Evolutionary conservation across 2,113 vertebrate species (phyloP), one percentile per base, ranked within the genome.

Genomic region (Gobiocypris rarus): DNA sequence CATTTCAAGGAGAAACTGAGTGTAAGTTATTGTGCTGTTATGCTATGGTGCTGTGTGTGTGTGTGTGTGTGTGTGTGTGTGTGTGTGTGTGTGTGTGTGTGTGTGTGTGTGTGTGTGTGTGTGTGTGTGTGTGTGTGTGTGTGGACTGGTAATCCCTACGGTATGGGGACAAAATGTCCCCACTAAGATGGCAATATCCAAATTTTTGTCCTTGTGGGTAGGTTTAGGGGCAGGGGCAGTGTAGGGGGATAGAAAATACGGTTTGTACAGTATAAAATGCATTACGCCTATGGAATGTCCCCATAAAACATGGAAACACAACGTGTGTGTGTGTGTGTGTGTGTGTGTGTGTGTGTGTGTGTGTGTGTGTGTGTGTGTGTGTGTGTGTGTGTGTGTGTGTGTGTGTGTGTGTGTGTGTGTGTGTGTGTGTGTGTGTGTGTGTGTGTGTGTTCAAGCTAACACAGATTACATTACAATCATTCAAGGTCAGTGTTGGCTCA

Each of bases 401-500:
- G 11, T 15, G 14, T 50, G 24, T 15, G 14, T 45, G 13, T 50
- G 11, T 61, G 56, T 11, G n/a, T 10, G 22, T 11, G 22, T 59
- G 22, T 11, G 58, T 59, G 22, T 11, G 58, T 67, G 14, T 38
- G 63, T 38, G 65, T 69, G 61, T 65, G 52, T 83, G 34, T 65
- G 41, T 76, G 26, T 61, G 17, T 45, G 56, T 11, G 26, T 79
- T 79, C 9, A 26, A 41, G 75, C 41, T 8, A n/a, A 52, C n/a
- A 43, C 38, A 75, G 56, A 82, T 83, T 63, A 22, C 43, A 75
- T 83, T 83, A 75, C 56, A 63, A 28, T 63, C 54, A 83, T 31
- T 74, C 56, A 83, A 59, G 56, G 71, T 83, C 82, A 75, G 41
- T 63, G 56, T 17, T 52, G 65, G 52, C 63, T 82, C 80, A 70